These are phyloP conservation scores for Drepana arcuata DNA, from an alignment of 1,140 invertebrate genomes.

Conservation along the genomic window DNA sequence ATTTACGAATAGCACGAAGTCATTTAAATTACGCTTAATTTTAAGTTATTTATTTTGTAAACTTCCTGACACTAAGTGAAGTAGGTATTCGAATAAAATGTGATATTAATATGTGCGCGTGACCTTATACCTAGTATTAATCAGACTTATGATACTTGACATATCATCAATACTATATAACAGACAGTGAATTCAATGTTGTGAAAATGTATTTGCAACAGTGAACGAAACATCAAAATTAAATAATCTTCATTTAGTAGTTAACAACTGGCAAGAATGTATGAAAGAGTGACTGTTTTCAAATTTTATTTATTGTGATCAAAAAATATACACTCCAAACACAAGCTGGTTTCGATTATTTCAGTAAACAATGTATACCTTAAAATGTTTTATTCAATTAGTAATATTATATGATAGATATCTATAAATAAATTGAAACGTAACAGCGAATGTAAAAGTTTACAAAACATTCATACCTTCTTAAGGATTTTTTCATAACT, in stretches of 20 bases:
- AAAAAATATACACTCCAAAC: conserved; percentile 41
- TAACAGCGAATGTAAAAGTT: too few relatives aligned
- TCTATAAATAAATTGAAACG: too few relatives aligned
- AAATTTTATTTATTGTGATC: conserved; percentile 56
- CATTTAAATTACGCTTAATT: conserved; percentile 33
- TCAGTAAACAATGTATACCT: too few relatives aligned
- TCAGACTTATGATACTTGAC: too few relatives aligned
- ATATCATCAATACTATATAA: background rate
- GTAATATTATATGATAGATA: too few relatives aligned
- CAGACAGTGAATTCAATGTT: conserved; percentile 38
- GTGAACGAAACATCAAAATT: conserved; percentile 27
- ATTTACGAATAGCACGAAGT: conserved; percentile 36
- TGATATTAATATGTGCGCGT: conserved; percentile 8
- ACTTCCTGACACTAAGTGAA: conserved; percentile 11
- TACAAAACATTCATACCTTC: too few relatives aligned
- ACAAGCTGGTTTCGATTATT: too few relatives aligned
- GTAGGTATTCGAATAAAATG: conserved; percentile 12
- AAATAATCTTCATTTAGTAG: too few relatives aligned
- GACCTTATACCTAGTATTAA: background rate
- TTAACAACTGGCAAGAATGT: too few relatives aligned
- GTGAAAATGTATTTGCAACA: conserved; percentile 56
- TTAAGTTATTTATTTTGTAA: conserved; percentile 60
- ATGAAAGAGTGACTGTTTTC: conserved; percentile 12
- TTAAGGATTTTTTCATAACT: too few relatives aligned
- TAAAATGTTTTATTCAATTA: too few relatives aligned